Base-by-base conservation (phyloP, 1,140 invertebrate species). In the Lepidostoma basale region DNA sequence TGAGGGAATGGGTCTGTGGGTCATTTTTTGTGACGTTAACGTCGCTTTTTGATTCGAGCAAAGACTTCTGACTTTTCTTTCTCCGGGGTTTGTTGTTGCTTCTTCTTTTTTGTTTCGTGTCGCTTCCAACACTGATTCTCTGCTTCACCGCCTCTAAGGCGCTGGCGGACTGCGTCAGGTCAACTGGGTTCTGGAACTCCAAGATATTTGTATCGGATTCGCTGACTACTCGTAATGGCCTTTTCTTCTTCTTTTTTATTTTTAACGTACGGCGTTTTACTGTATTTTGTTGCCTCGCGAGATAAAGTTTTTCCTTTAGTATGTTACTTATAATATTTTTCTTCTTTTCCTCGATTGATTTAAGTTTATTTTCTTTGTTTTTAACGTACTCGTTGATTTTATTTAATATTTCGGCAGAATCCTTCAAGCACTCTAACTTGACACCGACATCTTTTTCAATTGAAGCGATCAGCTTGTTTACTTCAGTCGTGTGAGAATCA, bases 371-470 rank as follows among this genome's bases (percentile, higher is more conserved):
- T 16, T 44, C 25, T 44, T 42, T 62, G 45, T 62, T 20, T 10
- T 45, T 25, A 1, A 62, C 42, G 18, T 45, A 28, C 3, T 44
- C 12, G 18, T 44, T 30, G n/a, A 62, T 62, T 62, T 62, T 62
- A 0, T 14, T 4, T 25, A 44, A 18, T 26, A 62, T 62, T 14
- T 62, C 59, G 3, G 9, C n/a, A 18, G 12, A 20, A 42, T 62
- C 45, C 9, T 62, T 30, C 40, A 62, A 26, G 9, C 54, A 36
- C 2, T 23, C 14, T 20, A 59, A 9, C 0, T 59, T 59, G 14
- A 40, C 20, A n/a, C 36, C 36, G 3, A 12, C 16, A 12, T 59
- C 30, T 40, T 40, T 0, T 40, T 59, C 54, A 22, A 59, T 40
- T 3, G 14, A 22, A 20, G 30, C 54, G 22, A 59, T 12, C 14